Base-by-base conservation (phyloP, 2,113 vertebrate species). In the Oncorhynchus kisutch region DNA sequence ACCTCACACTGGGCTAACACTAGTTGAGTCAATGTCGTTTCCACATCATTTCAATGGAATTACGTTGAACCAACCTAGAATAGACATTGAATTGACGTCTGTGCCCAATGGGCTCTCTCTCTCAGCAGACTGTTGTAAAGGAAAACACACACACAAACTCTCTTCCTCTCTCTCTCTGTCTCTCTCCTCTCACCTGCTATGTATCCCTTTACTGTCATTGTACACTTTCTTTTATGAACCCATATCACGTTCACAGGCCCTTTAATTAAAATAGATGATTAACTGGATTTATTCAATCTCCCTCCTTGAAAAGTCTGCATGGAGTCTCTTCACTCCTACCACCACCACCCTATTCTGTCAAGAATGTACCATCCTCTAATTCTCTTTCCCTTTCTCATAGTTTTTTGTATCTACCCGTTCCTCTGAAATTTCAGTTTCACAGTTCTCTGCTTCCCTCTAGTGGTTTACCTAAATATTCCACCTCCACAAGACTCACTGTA, bases 371-470 rank as follows among this genome's bases (percentile, higher is more conserved):
- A 67, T 57, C 77, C 39, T 45, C 39, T 45, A 12, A 45, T 11
- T 45, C 39, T 45, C 39, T 45, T 9, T 45, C 9, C 39, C 39
- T 45, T 39, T 39, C 39, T 39, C 39, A 45, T 45, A 2, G 9
- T 66, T 24, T 66, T 14, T 29, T 12, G 6, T n/a, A 24, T 24
- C 24, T n/a, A 6, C 14, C 3, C 66, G 39, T 27, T 14, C 6
- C 27, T 67, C 25, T 67, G 7, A 12, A n/a, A n/a, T 22, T 49
- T 31, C 22, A 34, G 0, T 83, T 57, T 22, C 4, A 12, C 45
- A 79, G 87, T 81, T 69, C 85, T 88, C 70, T 92, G 82, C 89
- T 94, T 90, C 92, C 94, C 88, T 87, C 93, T 92, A 81, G 82
- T 91, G 94, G 65, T 70, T 5, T 12, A 1, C 22, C 22, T 72